Percentiles rank a stretch among this genome's conserved stretches.
These are phyloP conservation scores for Nixonia krombeini DNA, from an alignment of 1,140 invertebrate species.

Conservation along the genomic window DNA sequence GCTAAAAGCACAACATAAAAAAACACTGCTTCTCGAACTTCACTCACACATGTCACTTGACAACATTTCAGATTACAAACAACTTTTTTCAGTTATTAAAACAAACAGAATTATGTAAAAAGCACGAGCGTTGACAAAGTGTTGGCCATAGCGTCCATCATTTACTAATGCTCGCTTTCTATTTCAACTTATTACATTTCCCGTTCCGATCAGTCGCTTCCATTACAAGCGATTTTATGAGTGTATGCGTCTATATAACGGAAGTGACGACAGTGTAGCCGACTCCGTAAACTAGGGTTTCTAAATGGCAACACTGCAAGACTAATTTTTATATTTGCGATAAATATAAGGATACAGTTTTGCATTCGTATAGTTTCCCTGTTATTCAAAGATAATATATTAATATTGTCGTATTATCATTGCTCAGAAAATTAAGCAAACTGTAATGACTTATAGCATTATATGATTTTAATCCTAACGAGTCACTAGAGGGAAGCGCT, in stretches of 20 bases:
- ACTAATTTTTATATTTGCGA: neutral
- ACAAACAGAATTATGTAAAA: constrained; percentile 5
- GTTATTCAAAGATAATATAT: too few relatives aligned
- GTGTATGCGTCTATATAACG: constrained; percentile 34
- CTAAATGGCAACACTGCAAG: constrained; percentile 33
- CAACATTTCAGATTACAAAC: constrained; percentile 4
- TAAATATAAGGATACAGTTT: too few relatives aligned
- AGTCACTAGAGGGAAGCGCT: too few relatives aligned
- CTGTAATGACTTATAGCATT: too few relatives aligned
- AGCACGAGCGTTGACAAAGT: constrained; percentile 6
- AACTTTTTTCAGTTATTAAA: neutral
- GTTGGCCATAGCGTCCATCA: constrained; percentile 18
- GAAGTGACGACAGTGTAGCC: constrained; percentile 46
- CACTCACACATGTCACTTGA: constrained; percentile 39
- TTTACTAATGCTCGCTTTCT: constrained; percentile 12
- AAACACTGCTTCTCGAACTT: constrained; percentile 8
- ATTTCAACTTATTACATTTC: constrained; percentile 20
- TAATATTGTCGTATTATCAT: too few relatives aligned
- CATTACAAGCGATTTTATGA: constrained; percentile 31
- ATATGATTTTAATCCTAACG: too few relatives aligned
- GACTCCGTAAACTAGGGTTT: constrained; percentile 27
- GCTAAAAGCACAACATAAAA: neutral
- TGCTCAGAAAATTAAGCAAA: too few relatives aligned
- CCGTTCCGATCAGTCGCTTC: constrained; percentile 23
- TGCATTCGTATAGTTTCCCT: too few relatives aligned